Base-by-base conservation (phyloP, 2,888 invertebrate genomes). In the Agriopis leucophaearia region DNA sequence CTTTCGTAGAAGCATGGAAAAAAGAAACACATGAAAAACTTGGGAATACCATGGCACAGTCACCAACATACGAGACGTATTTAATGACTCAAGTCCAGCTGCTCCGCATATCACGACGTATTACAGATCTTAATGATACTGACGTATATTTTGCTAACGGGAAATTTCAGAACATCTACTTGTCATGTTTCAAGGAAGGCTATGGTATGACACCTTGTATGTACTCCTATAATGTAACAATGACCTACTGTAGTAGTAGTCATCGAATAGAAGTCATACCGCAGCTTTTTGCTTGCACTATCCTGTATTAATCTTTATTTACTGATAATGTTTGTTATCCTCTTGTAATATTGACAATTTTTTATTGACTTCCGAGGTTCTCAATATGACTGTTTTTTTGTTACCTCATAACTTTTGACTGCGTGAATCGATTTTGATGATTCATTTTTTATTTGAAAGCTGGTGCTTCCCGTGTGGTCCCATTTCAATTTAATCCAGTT, bases 131-230 rank as follows among this genome's bases (percentile, higher is more conserved):
- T 10, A 36, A 18, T 40, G 50, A 15, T 45, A 40, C n/a, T 10
- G 9, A 4, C 27, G 18, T 52, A 8, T n/a, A 56, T 16, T 9
- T 38, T 36, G n/a, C 18, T 10, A n/a, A 27, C 12, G 36, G 55
- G 61, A 51, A 65, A 51, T 61, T 66, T 61, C 50, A 55, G 48
- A 10, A 58, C n/a, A 2, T 38, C 8, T 54, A 9, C 42, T 38
- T 38, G 44, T 60, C 66, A 61, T 51, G 4, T 48, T 65, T 60
- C 65, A 60, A 9, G 48, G 65, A 60, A 60, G 8, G 40, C 40
- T 27, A 50, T 44, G 27, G 44, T 13, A 9, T 56, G 16, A 15
- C 4, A 6, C 16, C 9, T 40, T 38, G 38, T 38, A 38, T 9
- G 3, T 44, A 44, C 15, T 40, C 8, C 27, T 56, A 27, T 56